phyloP scores from a whole-genome alignment of 2,113 vertebrate species.

The Electrona antarctica region DNA sequence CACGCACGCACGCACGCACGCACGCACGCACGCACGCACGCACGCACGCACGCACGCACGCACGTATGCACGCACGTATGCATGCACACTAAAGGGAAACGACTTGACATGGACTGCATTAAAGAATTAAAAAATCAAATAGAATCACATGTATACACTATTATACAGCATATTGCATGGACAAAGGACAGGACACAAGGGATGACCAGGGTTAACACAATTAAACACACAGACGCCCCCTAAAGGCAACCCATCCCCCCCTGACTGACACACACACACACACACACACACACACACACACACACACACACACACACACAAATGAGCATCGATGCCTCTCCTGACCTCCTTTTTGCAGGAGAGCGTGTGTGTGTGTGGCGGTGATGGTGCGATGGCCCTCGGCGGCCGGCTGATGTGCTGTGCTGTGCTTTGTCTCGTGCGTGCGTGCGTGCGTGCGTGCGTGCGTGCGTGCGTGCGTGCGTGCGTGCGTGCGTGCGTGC shows the following conservation, averaged over 20 bases:
- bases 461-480: too few species aligned
- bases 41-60: slow-evolving; percentile 6
- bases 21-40: slow-evolving; percentile 10
- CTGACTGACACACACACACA: slow-evolving; percentile 8
- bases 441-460: too few species aligned
- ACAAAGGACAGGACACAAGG: too few species aligned
- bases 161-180: too few species aligned
- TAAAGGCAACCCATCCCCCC: slow-evolving; percentile 24
- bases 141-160: too few species aligned
- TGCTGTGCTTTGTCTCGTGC: slow-evolving; percentile 2
- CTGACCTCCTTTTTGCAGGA: slow-evolving; percentile 17
- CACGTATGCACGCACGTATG: neutral
- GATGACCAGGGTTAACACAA: too few species aligned
- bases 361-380: neutral
- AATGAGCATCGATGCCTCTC: slow-evolving; percentile 11
- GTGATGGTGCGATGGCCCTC: neutral
- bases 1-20: neutral
- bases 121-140: too few species aligned
- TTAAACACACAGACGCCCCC: neutral
- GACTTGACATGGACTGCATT: too few species aligned
- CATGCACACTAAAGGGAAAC: too few species aligned
- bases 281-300: slow-evolving; percentile 14
- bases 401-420: too few species aligned
- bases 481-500: too few species aligned
- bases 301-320: slow-evolving; percentile 14